Percentiles rank a stretch among this genome's conserved stretches.
These are phyloP conservation scores for Pseudachorutes palmiensis DNA, from an alignment of 1,140 invertebrate species.

Conservation along the genomic window DNA sequence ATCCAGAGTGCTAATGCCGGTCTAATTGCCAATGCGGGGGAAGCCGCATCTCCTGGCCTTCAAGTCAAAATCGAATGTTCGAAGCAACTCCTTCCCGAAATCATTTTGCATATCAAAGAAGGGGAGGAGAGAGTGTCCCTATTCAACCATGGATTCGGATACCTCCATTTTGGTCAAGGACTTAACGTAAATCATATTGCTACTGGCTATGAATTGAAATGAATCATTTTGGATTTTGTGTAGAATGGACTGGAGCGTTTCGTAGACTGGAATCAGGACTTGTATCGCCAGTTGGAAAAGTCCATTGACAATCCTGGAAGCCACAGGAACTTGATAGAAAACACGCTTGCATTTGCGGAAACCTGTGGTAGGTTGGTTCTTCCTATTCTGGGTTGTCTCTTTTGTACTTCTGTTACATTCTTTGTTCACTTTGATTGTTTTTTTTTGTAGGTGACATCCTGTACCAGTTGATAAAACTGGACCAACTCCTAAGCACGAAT, in stretches of 20 bases:
- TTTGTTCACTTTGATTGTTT: background rate
- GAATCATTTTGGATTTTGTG: slow-evolving; percentile 3
- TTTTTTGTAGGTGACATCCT: slow-evolving; percentile 27
- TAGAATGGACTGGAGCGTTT: slow-evolving; percentile 35
- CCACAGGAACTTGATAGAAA: slow-evolving; percentile 34
- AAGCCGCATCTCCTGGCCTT: slow-evolving; percentile 4
- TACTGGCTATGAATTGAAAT: background rate
- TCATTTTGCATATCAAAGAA: slow-evolving; percentile 35
- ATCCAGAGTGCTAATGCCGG: slow-evolving; percentile 27
- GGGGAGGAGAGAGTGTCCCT: slow-evolving; percentile 34
- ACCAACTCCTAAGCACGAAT: slow-evolving; percentile 28
- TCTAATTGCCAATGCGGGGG: slow-evolving; percentile 2
- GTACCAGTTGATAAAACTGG: slow-evolving; percentile 27
- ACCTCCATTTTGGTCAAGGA: slow-evolving; percentile 34
- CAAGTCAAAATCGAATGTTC: slow-evolving; percentile 34
- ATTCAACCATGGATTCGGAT: slow-evolving; percentile 34
- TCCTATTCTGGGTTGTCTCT: too few relatives aligned
- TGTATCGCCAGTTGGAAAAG: slow-evolving; percentile 28
- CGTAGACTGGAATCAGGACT: slow-evolving; percentile 32
- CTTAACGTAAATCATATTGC: slow-evolving; percentile 27
- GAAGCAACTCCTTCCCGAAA: slow-evolving; percentile 31
- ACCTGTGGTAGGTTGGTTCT: slow-evolving; percentile 26
- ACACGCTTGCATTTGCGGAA: slow-evolving; percentile 30
- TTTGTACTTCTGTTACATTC: too few relatives aligned
- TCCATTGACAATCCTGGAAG: slow-evolving; percentile 21